phyloP scores from a whole-genome alignment of 2,113 vertebrate species.

The Campylomormyrus numenius region DNA sequence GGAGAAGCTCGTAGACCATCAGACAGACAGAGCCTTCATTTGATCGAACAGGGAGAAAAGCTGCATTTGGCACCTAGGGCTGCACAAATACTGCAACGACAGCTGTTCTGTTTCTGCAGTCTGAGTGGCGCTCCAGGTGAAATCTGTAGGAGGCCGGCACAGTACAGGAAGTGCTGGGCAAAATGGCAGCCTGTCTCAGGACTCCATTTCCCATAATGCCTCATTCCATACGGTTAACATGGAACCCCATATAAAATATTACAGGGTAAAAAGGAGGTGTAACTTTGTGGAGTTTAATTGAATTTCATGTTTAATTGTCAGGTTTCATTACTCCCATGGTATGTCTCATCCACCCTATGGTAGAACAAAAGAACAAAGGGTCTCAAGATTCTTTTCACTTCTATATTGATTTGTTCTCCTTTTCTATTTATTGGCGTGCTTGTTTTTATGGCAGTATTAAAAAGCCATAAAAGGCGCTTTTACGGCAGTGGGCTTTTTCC shows the following conservation, averaged over 20 bases:
- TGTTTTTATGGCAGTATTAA: conserved; percentile 1
- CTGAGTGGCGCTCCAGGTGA: neutral
- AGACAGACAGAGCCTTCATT: neutral
- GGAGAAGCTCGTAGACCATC: neutral
- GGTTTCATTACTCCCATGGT: neutral
- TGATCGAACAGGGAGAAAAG: neutral
- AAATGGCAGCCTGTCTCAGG: neutral
- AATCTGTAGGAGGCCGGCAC: neutral
- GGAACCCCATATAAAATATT: neutral
- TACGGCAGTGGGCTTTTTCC: neutral
- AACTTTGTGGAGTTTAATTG: neutral
- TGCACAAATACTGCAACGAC: neutral
- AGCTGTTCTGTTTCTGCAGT: neutral
- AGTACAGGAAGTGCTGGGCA: neutral
- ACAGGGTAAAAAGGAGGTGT: neutral
- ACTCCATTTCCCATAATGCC: neutral
- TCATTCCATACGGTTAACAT: neutral
- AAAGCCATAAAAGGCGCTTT: neutral
- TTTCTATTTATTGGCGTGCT: neutral
- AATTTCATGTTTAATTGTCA: neutral
- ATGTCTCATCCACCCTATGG: neutral
- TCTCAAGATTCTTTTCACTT: neutral
- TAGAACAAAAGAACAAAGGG: neutral
- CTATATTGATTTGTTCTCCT: neutral
- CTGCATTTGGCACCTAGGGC: neutral